Evolutionary conservation across 2,113 vertebrate genomes (phyloP), one percentile per base, ranked within the genome.

Genomic region (Panurus biarmicus): DNA sequence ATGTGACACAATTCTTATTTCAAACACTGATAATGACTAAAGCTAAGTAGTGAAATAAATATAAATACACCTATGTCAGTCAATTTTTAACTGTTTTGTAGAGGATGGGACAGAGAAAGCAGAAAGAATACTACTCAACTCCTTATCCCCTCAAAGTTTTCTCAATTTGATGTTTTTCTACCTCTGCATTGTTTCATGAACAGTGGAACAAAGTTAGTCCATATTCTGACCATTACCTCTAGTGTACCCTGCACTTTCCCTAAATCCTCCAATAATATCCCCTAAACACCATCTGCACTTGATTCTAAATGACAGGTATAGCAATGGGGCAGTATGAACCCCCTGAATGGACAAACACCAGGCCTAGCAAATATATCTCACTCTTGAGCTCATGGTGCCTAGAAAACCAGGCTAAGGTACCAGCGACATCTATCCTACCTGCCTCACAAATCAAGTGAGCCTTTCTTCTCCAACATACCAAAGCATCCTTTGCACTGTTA

Each of bases 31-130:
- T 56, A 60, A 45, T 7, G 3, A 85, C 24, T 82, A 89, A 58
- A 67, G n/a, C 12, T 20, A 75, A 33, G 23, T 1, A 35, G 33
- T 21, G 45, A 84, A 88, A 58, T 48, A 81, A 83, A 67, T 12
- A 15, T 28, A 33, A 62, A n/a, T 36, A 36, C 20, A 57, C 3
- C 10, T 24, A 28, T 0, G 0, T 25, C n/a, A 38, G 33, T 20
- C 13, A 78, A 60, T 53, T 85, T 92, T 89, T n/a, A 56, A 70
- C 36, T 2, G 20, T 67, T 88, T 79, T 70, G 25, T 19, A 80
- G 9, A 66, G 3, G 9, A 54, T 13, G 10, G 10, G 13, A 73
- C 14, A 70, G 8, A 31, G 28, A 79, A 53, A 38, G 11, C 42
- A 74, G 35, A 56, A 70, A 67, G 6, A 80, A 21, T 38, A 79